A percentile compares a stretch with the other conserved stretches of the same genome.
These are phyloP conservation scores for Neodontobutis hainanensis DNA, from an alignment of 2,113 vertebrate genomes.

Conservation along the genomic window DNA sequence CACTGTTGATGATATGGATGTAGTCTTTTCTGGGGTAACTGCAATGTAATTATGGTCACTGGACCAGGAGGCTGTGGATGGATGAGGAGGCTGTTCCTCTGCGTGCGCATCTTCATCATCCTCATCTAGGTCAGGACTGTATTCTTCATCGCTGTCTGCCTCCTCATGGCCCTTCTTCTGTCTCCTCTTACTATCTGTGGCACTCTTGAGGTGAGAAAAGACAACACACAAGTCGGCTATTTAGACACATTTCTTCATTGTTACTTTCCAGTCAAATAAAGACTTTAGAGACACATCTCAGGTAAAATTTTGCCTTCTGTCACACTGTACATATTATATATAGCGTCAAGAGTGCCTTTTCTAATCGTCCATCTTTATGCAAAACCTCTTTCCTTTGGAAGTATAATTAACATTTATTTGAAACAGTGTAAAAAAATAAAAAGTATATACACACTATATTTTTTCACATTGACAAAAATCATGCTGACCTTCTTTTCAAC, in stretches of 20 bases:
- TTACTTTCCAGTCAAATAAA: background rate
- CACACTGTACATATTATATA: too few relatives aligned
- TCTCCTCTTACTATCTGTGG: constrained; percentile 73
- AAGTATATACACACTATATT: too few relatives aligned
- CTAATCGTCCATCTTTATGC: too few relatives aligned
- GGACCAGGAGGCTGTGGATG: constrained; percentile 92
- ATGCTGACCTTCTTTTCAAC: too few relatives aligned
- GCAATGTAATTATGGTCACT: constrained; percentile 99
- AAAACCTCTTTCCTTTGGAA: too few relatives aligned
- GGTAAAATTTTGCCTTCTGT: too few relatives aligned
- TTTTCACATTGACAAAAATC: too few relatives aligned
- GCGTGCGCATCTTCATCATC: constrained; percentile 79
- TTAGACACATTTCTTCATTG: background rate
- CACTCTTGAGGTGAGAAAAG: constrained; percentile 68
- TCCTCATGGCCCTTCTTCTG: constrained; percentile 69
- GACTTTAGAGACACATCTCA: too few relatives aligned
- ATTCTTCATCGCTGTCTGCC: constrained; percentile 71
- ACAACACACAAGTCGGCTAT: constrained; percentile 16
- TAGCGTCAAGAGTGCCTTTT: too few relatives aligned
- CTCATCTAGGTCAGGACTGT: constrained; percentile 55
- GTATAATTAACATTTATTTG: too few relatives aligned
- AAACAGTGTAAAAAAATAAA: too few relatives aligned
- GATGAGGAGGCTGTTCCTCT: constrained; percentile 78
- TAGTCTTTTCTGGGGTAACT: constrained; percentile 96
- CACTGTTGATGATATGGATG: constrained; percentile 90